phyloP scores from a whole-genome alignment of 2,888 invertebrate species.

The Apoderus coryli region DNA sequence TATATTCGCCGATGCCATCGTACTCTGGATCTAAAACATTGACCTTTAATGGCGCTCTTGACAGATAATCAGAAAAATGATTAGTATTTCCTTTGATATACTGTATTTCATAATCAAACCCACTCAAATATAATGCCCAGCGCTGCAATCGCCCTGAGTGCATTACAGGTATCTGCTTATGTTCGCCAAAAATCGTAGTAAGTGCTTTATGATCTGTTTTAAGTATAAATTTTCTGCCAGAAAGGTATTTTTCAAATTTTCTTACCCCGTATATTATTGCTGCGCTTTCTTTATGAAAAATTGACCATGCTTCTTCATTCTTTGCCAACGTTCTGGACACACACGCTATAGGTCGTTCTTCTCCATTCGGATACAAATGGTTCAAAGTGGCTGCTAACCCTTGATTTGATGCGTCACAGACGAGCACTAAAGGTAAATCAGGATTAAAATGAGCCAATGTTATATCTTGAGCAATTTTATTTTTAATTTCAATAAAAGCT shows the following conservation, averaged over 20 bases:
- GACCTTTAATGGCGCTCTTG: slow-evolving; percentile 7
- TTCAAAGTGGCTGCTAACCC: slow-evolving; percentile 9
- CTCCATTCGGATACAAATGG: slow-evolving; percentile 2
- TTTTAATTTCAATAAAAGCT: slow-evolving; percentile 6
- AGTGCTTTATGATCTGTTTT: slow-evolving; percentile 11
- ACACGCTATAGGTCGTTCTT: slow-evolving; percentile 3
- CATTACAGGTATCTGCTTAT: slow-evolving; percentile 22
- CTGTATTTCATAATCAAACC: slow-evolving; percentile 10
- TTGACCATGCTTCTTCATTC: background rate
- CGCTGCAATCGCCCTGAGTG: slow-evolving; percentile 23
- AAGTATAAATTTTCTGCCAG: slow-evolving; percentile 16
- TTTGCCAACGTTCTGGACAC: slow-evolving; percentile 6
- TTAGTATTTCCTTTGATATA: slow-evolving; percentile 10
- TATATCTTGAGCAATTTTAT: background rate
- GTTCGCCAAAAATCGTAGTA: slow-evolving; percentile 11
- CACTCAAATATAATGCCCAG: slow-evolving; percentile 17
- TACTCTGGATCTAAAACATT: slow-evolving; percentile 6
- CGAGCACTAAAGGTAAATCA: slow-evolving; percentile 8
- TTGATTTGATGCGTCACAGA: slow-evolving; percentile 4
- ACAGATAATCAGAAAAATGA: slow-evolving; percentile 10
- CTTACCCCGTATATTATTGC: slow-evolving; percentile 23
- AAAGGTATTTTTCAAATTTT: slow-evolving; percentile 26
- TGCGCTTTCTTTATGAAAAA: slow-evolving; percentile 22
- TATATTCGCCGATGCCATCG: slow-evolving; percentile 6
- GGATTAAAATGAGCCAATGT: slow-evolving; percentile 5